phyloP scores from a whole-genome alignment of 2,113 vertebrate species.

The Chionodraco myersi region DNA sequence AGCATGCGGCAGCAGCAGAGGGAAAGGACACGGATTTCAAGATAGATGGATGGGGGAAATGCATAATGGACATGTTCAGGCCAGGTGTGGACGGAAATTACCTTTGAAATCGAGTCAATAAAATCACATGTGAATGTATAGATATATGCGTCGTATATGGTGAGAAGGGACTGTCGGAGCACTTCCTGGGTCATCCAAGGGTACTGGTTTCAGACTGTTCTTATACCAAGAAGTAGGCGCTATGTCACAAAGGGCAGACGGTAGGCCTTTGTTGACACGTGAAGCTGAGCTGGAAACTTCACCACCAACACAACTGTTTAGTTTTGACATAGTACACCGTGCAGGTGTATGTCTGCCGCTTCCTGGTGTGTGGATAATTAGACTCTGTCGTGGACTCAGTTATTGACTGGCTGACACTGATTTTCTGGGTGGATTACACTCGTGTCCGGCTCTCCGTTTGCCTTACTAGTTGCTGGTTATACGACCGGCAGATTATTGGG shows the following conservation, averaged over 20 bases:
- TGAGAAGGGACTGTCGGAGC: background rate
- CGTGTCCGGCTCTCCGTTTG: background rate
- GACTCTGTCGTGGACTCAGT: constrained; percentile 2
- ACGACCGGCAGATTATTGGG: constrained; percentile 26
- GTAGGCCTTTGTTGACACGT: constrained; percentile 10
- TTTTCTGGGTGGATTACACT: background rate
- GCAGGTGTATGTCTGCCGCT: background rate
- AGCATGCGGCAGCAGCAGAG: background rate
- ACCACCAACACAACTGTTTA: background rate
- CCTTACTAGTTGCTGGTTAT: constrained; percentile 10
- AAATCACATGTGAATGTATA: constrained; percentile 26
- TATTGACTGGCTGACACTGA: constrained; percentile 7
- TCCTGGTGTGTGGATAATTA: background rate
- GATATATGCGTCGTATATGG: background rate
- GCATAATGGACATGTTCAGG: constrained; percentile 58
- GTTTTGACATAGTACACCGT: background rate
- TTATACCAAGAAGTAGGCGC: background rate
- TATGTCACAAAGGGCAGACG: background rate
- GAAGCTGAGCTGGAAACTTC: constrained; percentile 22
- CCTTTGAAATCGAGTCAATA: constrained; percentile 19
- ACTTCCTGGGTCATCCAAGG: background rate
- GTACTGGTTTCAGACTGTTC: background rate
- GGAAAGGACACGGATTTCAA: constrained; percentile 45
- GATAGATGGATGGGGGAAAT: constrained; percentile 48
- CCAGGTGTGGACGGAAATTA: constrained; percentile 38